phyloP scores from a whole-genome alignment of 2,888 invertebrate species.

The Pyrochroa serraticornis region DNA sequence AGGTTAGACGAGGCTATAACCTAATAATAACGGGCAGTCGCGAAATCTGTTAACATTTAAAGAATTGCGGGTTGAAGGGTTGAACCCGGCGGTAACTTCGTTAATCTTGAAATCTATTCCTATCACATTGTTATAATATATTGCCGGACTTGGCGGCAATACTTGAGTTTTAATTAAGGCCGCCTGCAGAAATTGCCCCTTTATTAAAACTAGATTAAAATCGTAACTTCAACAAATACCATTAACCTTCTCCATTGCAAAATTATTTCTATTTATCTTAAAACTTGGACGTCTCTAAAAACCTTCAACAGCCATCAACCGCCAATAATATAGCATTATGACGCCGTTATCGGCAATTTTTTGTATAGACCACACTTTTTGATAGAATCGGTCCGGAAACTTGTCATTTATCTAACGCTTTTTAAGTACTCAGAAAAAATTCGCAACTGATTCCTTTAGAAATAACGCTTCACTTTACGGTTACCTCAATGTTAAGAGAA shows the following conservation, averaged over 20 bases:
- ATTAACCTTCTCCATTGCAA: constrained; percentile 9
- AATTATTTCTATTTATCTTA: constrained; percentile 13
- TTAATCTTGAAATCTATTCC: constrained; percentile 24
- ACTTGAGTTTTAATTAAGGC: constrained; percentile 26
- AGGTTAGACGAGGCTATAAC: constrained; percentile 17
- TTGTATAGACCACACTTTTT: too few species aligned
- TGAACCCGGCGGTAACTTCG: constrained; percentile 16
- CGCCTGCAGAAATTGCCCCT: constrained; percentile 15
- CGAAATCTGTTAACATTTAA: constrained; percentile 22
- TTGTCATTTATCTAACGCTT: too few species aligned
- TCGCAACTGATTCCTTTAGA: too few species aligned
- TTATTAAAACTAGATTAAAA: constrained; percentile 22
- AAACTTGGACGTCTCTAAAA: neutral
- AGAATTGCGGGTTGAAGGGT: constrained; percentile 16
- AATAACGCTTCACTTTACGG: too few species aligned
- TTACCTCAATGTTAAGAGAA: too few species aligned
- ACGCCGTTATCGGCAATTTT: too few species aligned
- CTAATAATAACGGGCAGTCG: constrained; percentile 20
- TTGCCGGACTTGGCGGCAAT: constrained; percentile 16
- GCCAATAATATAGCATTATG: too few species aligned
- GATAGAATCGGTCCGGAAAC: too few species aligned
- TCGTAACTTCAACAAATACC: constrained; percentile 20
- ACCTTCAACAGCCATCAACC: too few species aligned
- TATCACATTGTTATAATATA: constrained; percentile 17
- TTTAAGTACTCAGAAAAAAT: too few species aligned